Evolutionary conservation across 2,113 vertebrate genomes (phyloP).

Genomic region (Nothoprocta pentlandii): DNA sequence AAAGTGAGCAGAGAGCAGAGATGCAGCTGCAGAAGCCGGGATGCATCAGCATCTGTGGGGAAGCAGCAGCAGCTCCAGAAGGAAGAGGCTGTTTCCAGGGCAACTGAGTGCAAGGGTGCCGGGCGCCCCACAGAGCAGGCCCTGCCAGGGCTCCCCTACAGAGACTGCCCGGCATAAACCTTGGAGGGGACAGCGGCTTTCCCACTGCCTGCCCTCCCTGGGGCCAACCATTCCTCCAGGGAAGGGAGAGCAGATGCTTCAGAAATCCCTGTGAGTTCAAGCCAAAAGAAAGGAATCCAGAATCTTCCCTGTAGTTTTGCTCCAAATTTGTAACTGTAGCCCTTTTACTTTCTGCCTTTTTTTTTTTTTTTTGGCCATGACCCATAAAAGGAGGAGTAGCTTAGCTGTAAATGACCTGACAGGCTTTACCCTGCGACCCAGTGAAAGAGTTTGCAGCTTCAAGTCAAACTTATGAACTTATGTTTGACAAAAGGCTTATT

Average conservation of each 20-base stretch:
- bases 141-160: not conserved
- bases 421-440: not conserved
- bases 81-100: not conserved
- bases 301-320: not conserved
- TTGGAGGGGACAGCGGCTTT: not conserved
- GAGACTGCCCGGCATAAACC: not conserved
- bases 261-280: not conserved
- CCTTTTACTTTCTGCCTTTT: not conserved
- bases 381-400: not conserved
- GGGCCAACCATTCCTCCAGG: not conserved
- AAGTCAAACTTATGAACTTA: not conserved
- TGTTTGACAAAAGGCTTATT: not conserved
- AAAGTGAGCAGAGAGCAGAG: not conserved
- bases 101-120: not conserved
- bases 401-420: not conserved
- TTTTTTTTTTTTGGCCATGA: not conserved
- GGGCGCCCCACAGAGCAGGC: not conserved
- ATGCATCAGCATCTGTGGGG: not conserved
- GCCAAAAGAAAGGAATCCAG: conserved; percentile 14
- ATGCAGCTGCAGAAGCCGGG: not conserved
- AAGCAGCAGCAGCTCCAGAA: not conserved
- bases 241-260: conserved; percentile 34
- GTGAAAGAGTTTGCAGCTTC: not conserved
- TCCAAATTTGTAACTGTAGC: not conserved
- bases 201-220: not conserved